Base-by-base conservation (phyloP, 2,888 invertebrate genomes). In the Prenolepis imparis region DNA sequence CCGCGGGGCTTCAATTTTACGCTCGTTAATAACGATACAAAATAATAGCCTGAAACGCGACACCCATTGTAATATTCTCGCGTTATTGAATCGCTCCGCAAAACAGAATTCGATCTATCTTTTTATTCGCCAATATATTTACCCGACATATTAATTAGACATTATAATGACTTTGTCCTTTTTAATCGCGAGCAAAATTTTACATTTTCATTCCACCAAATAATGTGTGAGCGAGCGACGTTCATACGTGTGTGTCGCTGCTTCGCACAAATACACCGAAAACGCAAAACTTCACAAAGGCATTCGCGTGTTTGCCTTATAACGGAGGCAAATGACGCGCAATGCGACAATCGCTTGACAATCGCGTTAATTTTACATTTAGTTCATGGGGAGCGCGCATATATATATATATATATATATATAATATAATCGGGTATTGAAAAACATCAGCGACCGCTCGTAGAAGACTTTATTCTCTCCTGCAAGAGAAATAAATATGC, bases 1-100 rank as follows among this genome's bases (percentile, higher is more conserved):
- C 88, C 87, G 88, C 72, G 72, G 78, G 72, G 78, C 78, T 80
- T 80, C 78, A 80, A 80, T 80, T 80, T 80, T 80, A 80, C 78
- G 78, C 78, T 80, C 78, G 78, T 80, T 80, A 80, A 80, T 80
- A 80, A 80, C 72, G 78, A 80, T 80, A 80, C 78, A 80, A 80
- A 80, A 80, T 80, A 80, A 80, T 80, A 80, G 78, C 72, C 59
- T 72, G 78, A 84, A 82, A 81, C 66, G 72, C 83, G 57, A 64
- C 57, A 73, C 82, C 83, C 61, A 83, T 72, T 84, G 83, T 64
- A 83, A 57, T 74, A 67, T 84, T 84, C 82, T 83, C 74, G 83
- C 83, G 66, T 74, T 84, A 82, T 64, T 83, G 83, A 52, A 64
- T 83, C 82, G 61, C 70, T 67, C 73, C 68, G 84, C 78, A 80